phyloP scores from a whole-genome alignment of 2,113 vertebrate genomes.

The Gavialis gangeticus region DNA sequence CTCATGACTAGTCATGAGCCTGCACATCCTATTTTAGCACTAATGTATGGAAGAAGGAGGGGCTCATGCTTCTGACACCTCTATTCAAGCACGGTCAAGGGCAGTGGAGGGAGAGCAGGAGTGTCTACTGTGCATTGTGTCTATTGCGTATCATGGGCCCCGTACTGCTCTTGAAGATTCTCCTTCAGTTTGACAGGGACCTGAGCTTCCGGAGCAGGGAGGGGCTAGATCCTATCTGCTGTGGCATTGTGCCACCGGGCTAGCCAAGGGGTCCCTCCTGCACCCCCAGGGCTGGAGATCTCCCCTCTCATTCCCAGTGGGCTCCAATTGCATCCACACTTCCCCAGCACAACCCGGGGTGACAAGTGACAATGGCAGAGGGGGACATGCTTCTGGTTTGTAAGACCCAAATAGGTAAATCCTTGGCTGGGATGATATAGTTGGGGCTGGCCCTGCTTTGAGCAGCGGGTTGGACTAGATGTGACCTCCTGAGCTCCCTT shows the following conservation, averaged over 20 bases:
- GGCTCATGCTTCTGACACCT: not conserved
- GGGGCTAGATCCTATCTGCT: not conserved
- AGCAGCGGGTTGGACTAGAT: no score
- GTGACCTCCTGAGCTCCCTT: no score
- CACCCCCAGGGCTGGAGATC: not conserved
- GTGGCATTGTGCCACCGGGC: not conserved
- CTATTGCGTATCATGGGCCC: not conserved
- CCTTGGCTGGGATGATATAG: no score
- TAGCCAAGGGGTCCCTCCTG: not conserved
- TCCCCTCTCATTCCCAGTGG: not conserved
- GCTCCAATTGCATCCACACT: not conserved
- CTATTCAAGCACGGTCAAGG: not conserved
- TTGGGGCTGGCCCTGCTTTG: no score
- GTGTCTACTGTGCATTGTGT: not conserved
- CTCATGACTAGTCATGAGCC: not conserved
- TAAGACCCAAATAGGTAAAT: not conserved
- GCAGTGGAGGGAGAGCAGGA: not conserved
- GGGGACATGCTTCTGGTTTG: not conserved
- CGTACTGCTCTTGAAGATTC: not conserved
- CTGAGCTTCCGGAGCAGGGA: not conserved
- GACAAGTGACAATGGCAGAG: not conserved
- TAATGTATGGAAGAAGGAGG: not conserved
- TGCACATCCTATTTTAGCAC: not conserved
- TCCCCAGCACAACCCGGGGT: not conserved
- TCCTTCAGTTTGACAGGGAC: not conserved